phyloP scores from a whole-genome alignment of 2,113 vertebrate genomes.

The Macroglossus sobrinus region DNA sequence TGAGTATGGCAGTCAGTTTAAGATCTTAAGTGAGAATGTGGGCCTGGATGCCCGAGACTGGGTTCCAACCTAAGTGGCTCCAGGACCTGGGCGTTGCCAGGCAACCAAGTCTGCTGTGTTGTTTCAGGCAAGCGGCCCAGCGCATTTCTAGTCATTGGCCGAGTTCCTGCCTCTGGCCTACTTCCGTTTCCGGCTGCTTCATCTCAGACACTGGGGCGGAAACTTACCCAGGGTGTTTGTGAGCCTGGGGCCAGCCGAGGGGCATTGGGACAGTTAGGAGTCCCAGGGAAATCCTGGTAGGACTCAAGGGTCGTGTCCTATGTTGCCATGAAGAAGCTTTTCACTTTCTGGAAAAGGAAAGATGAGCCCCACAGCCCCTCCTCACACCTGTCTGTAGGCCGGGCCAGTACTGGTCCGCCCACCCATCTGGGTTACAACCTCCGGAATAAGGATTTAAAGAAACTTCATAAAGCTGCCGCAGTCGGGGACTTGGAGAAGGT shows the following conservation, averaged over 20 bases:
- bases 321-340: not conserved
- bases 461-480: slow-evolving; percentile 89
- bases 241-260: too few species aligned
- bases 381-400: accelerated
- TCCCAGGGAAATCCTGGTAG: not conserved
- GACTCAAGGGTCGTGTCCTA: too few species aligned
- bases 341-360: not conserved
- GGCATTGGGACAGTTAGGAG: not conserved
- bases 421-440: slow-evolving; percentile 78
- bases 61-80: accelerated
- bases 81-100: not conserved
- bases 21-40: not conserved
- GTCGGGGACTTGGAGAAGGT: slow-evolving; percentile 86
- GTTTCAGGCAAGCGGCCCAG: too few species aligned
- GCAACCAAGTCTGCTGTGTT: not conserved
- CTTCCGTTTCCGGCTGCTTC: not conserved
- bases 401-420: accelerated
- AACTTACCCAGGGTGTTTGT: accelerated
- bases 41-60: accelerated
- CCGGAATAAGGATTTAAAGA: slow-evolving; percentile 84
- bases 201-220: not conserved
- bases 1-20: not conserved
- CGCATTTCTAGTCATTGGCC: accelerated
- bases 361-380: accelerated
- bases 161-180: not conserved